Conservation (phyloP, 2,797 vertebrate genomes). For the Spondyliosoma cantharus region DNA sequence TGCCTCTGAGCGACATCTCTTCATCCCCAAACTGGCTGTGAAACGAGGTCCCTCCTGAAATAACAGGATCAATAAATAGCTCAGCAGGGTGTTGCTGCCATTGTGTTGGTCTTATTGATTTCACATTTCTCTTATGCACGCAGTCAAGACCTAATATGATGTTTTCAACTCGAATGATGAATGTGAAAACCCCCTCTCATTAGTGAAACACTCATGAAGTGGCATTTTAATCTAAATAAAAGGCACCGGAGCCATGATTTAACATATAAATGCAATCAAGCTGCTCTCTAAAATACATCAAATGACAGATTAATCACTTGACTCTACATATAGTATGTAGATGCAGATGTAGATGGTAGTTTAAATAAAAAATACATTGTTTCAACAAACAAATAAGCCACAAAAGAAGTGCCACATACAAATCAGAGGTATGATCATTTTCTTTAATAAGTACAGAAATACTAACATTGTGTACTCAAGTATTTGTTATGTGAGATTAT, state of each 20-base stretch:
- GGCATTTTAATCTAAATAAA: background rate
- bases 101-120: constrained; percentile 41
- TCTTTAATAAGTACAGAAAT: background rate
- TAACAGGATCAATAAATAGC: constrained; percentile 48
- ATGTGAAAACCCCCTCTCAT: background rate
- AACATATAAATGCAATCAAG: background rate
- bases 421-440: too few relatives aligned
- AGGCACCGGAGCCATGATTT: background rate
- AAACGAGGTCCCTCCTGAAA: constrained; percentile 42
- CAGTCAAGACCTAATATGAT: background rate
- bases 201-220: background rate
- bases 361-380: background rate
- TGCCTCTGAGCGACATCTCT: background rate
- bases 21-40: constrained; percentile 17
- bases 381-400: too few relatives aligned
- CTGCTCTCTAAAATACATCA: background rate
- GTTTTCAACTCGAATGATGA: background rate
- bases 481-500: background rate
- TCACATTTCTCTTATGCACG: constrained; percentile 30
- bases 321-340: background rate
- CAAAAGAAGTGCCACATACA: too few relatives aligned
- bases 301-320: background rate
- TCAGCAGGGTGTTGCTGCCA: constrained; percentile 32
- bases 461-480: background rate
- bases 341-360: background rate